Percentiles rank a stretch among this genome's conserved stretches.
phyloP scores from a whole-genome alignment of 2,797 vertebrate species.

The Cyprinella venusta region DNA sequence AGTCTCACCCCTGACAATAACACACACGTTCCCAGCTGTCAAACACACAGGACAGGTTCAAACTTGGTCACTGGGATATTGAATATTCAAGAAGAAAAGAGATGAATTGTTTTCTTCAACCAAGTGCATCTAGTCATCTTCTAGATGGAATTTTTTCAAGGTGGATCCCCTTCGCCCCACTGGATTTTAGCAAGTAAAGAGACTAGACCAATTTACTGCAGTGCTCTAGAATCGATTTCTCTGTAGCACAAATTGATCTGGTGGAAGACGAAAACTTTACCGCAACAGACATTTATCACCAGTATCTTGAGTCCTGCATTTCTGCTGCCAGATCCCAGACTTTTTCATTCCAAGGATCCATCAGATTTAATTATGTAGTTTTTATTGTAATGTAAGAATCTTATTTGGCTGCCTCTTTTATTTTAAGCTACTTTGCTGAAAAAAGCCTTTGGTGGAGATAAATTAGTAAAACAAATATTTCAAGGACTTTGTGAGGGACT shows the following conservation, averaged over 20 bases:
- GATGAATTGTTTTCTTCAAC: not conserved
- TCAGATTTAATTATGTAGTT: not conserved
- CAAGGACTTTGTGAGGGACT: not conserved
- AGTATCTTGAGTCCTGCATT: not conserved
- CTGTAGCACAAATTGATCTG: constrained; percentile 37
- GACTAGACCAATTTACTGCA: constrained; percentile 43
- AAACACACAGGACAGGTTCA: constrained; percentile 34
- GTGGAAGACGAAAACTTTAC: constrained; percentile 30
- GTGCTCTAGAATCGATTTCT: constrained; percentile 32
- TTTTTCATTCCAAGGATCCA: not conserved
- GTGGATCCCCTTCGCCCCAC: not conserved
- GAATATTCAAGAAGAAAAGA: constrained; percentile 15
- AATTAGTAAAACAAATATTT: not conserved
- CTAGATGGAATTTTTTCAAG: not conserved
- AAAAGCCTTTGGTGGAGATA: not conserved
- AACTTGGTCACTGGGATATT: not conserved
- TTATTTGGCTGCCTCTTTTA: not conserved
- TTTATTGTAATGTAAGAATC: not conserved
- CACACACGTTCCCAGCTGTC: constrained; percentile 24
- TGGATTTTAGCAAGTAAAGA: constrained; percentile 10
- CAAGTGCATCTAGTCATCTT: not conserved
- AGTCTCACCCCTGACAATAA: constrained; percentile 20
- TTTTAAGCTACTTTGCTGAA: not conserved
- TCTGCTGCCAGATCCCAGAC: not conserved
- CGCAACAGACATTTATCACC: constrained; percentile 21